Percentiles rank a stretch among this genome's conserved stretches.
Evolutionary conservation across 2,888 invertebrate genomes (phyloP).

Genomic region (Sphecodes monilicornis): DNA sequence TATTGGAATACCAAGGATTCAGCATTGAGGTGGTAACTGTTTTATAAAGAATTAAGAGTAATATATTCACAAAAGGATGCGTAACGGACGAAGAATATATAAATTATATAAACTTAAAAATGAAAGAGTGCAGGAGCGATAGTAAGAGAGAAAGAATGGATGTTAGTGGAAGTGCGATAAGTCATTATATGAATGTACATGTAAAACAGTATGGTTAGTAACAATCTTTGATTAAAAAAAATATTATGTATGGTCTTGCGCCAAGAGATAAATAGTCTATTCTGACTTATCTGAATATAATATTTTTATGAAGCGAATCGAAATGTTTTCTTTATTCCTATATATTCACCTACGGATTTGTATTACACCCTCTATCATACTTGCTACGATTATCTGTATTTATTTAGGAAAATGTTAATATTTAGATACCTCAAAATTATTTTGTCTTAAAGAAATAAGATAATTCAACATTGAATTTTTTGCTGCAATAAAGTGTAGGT

Average conservation of each 20-base stretch:
- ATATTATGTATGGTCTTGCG: conserved; percentile 71
- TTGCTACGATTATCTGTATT: not conserved
- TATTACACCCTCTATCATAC: not conserved
- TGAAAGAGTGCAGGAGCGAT: conserved; percentile 45
- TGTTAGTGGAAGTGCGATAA: conserved; percentile 57
- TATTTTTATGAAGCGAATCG: conserved; percentile 76
- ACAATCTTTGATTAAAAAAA: conserved; percentile 68
- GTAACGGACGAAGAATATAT: conserved; percentile 61
- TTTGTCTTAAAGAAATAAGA: not conserved
- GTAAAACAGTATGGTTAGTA: conserved; percentile 70
- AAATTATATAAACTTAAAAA: conserved; percentile 54
- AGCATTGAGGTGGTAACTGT: conserved; percentile 66
- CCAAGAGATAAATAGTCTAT: conserved; percentile 74
- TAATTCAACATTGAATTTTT: not conserved
- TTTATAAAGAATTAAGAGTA: conserved; percentile 72
- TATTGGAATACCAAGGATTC: conserved; percentile 54
- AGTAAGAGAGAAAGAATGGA: conserved; percentile 50
- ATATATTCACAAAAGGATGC: conserved; percentile 68
- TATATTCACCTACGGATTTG: not conserved
- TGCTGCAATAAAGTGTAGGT: conserved; percentile 2
- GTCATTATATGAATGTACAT: conserved; percentile 68
- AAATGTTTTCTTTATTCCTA: conserved; percentile 22
- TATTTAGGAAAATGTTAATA: not conserved
- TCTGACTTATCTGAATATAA: conserved; percentile 78
- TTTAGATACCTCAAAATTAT: not conserved